A percentile compares a stretch with the other conserved stretches of the same genome.
phyloP scores from a whole-genome alignment of 2,888 invertebrate genomes.

The Drosophila kambysellisi region DNA sequence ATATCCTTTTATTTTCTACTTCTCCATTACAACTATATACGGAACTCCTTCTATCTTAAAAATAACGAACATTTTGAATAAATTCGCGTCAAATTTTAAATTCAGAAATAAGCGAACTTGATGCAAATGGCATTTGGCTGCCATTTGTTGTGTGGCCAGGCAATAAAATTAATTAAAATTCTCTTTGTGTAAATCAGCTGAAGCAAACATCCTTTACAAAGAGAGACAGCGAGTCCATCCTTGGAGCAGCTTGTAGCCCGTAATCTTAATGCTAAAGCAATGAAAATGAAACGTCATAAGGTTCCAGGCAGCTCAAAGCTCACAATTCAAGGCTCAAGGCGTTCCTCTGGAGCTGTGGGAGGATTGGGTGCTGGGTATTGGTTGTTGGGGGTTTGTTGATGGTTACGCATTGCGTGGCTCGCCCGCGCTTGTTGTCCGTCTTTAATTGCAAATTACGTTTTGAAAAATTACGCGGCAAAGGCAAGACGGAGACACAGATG shows the following conservation, averaged over 20 bases:
- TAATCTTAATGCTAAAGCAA: slow-evolving; percentile 65
- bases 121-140: slow-evolving; percentile 16
- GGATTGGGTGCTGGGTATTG: slow-evolving; percentile 19
- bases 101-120: neutral
- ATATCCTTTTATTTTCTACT: too few species aligned
- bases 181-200: slow-evolving; percentile 76
- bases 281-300: slow-evolving; percentile 66
- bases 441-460: slow-evolving; percentile 83
- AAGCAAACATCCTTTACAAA: slow-evolving; percentile 83
- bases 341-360: slow-evolving; percentile 13
- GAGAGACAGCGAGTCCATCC: slow-evolving; percentile 41
- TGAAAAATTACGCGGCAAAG: slow-evolving; percentile 77
- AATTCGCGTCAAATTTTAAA: neutral
- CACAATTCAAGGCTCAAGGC: slow-evolving; percentile 52
- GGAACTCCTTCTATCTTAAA: neutral
- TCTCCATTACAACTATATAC: too few species aligned
- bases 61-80: neutral
- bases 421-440: slow-evolving; percentile 51
- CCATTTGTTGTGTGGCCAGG: slow-evolving; percentile 41
- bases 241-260: slow-evolving; percentile 48
- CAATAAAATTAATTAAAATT: slow-evolving; percentile 78
- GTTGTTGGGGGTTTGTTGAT: slow-evolving; percentile 8
- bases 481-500: neutral
- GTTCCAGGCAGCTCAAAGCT: slow-evolving; percentile 40
- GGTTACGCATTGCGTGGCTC: slow-evolving; percentile 52